A percentile compares a stretch with the other conserved stretches of the same genome.
phyloP scores from a whole-genome alignment of 1,140 invertebrate species.

The Cherax destructor region DNA sequence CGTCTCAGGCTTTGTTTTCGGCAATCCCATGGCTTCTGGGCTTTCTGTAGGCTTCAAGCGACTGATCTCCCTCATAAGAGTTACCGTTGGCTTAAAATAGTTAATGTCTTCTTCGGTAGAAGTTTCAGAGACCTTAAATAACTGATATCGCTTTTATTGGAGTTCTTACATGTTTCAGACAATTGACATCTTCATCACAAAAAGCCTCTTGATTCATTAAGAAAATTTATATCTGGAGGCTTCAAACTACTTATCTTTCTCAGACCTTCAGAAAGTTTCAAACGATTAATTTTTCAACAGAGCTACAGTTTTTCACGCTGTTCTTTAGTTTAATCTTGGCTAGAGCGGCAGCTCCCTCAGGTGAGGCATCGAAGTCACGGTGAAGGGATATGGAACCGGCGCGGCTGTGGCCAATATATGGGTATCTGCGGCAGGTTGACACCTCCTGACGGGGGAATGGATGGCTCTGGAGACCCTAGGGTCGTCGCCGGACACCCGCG shows the following conservation, averaged over 20 bases:
- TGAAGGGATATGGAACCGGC: background rate
- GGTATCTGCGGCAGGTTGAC: conserved; percentile 13
- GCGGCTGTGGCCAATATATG: background rate
- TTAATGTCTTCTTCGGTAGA: background rate
- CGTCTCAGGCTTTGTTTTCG: background rate
- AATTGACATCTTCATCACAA: too few relatives aligned
- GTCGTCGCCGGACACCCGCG: conserved; percentile 7
- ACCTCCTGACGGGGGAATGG: conserved; percentile 15
- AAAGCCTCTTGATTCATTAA: too few relatives aligned
- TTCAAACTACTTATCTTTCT: too few relatives aligned
- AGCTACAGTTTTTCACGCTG: background rate
- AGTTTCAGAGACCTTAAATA: too few relatives aligned
- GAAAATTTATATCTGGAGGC: too few relatives aligned
- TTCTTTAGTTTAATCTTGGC: conserved; percentile 1
- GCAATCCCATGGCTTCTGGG: background rate
- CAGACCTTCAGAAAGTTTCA: background rate
- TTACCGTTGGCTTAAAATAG: background rate
- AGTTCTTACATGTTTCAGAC: too few relatives aligned
- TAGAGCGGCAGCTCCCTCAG: background rate
- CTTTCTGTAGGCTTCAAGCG: too few relatives aligned
- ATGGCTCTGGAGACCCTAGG: conserved; percentile 12
- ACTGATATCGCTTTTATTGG: too few relatives aligned
- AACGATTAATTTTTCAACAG: background rate
- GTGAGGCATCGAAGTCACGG: background rate
- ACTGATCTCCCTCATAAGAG: too few relatives aligned